These are phyloP conservation scores for Oreortyx pictus DNA, from an alignment of 2,797 vertebrate genomes.

Conservation along the genomic window DNA sequence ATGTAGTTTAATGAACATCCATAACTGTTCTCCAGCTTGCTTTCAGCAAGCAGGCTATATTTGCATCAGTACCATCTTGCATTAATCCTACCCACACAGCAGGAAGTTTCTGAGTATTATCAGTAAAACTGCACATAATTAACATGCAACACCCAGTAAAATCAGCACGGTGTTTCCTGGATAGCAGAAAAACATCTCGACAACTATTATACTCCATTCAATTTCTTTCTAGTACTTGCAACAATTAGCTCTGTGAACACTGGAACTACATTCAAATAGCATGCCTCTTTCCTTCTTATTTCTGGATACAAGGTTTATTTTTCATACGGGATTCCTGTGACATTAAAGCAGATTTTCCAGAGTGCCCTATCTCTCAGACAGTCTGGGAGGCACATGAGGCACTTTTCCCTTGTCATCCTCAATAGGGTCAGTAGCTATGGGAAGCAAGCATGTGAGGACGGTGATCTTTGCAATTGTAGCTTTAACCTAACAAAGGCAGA, in stretches of 20 bases:
- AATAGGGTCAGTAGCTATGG: neutral
- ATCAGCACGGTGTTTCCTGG: neutral
- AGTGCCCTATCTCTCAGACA: neutral
- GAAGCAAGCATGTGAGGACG: neutral
- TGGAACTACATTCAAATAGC: neutral
- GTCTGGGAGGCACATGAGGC: neutral
- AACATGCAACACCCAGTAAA: neutral
- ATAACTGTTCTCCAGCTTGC: conserved; percentile 1
- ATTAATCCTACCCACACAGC: conserved; percentile 48
- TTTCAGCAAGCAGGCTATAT: conserved; percentile 40
- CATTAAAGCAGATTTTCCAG: neutral
- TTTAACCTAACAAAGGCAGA: neutral
- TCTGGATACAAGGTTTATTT: neutral
- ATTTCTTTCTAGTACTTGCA: neutral
- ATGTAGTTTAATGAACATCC: conserved; percentile 19
- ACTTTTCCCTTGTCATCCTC: neutral
- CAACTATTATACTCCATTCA: neutral
- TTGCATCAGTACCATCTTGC: conserved; percentile 53
- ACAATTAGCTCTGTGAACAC: neutral
- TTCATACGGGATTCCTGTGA: neutral
- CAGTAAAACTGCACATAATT: neutral
- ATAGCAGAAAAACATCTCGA: neutral
- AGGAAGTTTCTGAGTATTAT: conserved; percentile 11
- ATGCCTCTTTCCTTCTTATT: neutral
- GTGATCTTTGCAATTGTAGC: neutral